These are phyloP conservation scores for Riparia riparia DNA, from an alignment of 2,113 vertebrate species.

Conservation along the genomic window DNA sequence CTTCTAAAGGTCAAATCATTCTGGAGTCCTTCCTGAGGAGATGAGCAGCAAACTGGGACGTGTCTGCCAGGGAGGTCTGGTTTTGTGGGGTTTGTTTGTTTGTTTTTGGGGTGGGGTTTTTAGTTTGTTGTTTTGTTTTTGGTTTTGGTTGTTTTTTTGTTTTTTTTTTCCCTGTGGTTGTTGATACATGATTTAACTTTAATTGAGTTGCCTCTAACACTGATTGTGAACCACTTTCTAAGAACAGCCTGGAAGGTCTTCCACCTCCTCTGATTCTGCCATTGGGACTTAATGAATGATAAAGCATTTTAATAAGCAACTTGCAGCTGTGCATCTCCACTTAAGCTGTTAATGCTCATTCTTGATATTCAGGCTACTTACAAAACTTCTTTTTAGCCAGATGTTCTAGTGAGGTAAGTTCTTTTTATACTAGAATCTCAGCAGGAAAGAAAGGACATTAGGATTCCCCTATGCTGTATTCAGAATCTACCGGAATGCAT, in stretches of 20 bases:
- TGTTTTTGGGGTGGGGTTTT: not conserved
- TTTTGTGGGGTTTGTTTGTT: not conserved
- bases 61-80: not conserved
- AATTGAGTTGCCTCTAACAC: not conserved
- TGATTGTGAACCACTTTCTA: not conserved
- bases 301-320: slow-evolving; percentile 54
- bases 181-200: not conserved
- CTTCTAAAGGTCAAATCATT: not conserved
- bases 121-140: no score
- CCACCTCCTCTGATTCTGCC: not conserved
- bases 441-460: not conserved
- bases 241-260: no score
- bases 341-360: slow-evolving; percentile 12
- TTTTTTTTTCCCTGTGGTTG: not conserved
- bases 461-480: slow-evolving; percentile 28
- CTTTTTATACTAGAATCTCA: not conserved
- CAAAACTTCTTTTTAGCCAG: not conserved
- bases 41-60: not conserved
- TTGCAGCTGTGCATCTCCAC: slow-evolving; percentile 34
- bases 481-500: slow-evolving; percentile 12
- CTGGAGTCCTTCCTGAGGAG: not conserved
- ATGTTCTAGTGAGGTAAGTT: slow-evolving; percentile 12
- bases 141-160: no score
- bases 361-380: slow-evolving; percentile 18
- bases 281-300: slow-evolving; percentile 34